phyloP scores from a whole-genome alignment of 2,888 invertebrate species.

The Daptonema setosum region DNA sequence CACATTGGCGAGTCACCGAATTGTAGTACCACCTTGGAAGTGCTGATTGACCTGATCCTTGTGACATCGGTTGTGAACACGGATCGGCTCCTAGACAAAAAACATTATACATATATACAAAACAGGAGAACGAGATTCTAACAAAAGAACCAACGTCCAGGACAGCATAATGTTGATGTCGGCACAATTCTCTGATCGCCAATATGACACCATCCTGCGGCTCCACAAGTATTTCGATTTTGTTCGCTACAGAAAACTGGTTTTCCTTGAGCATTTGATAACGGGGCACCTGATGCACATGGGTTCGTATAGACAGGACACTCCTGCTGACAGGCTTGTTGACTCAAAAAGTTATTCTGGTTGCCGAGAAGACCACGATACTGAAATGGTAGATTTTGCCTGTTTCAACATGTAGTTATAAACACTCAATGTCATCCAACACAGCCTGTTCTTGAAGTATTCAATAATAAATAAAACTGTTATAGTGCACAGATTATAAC shows the following conservation, averaged over 20 bases:
- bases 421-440: too few species aligned
- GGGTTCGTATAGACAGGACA: constrained; percentile 3
- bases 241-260: not conserved
- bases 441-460: too few species aligned
- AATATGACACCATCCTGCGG: constrained; percentile 7
- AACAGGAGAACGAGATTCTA: not conserved
- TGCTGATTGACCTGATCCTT: not conserved
- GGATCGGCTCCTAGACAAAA: not conserved
- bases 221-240: constrained; percentile 1
- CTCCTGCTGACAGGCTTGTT: not conserved
- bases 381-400: too few species aligned
- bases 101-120: not conserved
- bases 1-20: not conserved
- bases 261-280: not conserved
- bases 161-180: constrained; percentile 6
- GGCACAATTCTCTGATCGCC: not conserved
- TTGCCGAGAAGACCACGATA: not conserved
- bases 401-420: too few species aligned
- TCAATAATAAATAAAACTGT: too few species aligned
- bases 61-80: not conserved
- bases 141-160: not conserved
- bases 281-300: not conserved
- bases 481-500: not conserved
- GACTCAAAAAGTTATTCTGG: constrained; percentile 5
- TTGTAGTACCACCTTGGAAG: constrained; percentile 2